A percentile compares a stretch with the other conserved stretches of the same genome.
phyloP scores from a whole-genome alignment of 2,888 invertebrate genomes.

The Elegia similella region DNA sequence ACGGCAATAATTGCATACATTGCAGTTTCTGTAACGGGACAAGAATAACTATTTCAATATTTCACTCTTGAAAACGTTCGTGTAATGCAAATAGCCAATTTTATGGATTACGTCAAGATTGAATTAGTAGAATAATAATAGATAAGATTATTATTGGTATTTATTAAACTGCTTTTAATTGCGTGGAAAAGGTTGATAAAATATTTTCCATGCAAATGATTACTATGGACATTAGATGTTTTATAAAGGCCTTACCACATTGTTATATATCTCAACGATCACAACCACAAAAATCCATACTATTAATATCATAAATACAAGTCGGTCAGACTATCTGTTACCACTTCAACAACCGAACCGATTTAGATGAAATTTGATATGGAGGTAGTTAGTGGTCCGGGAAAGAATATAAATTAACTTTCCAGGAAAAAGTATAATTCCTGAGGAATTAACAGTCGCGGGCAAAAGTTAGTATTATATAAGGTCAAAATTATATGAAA shows the following conservation, averaged over 20 bases:
- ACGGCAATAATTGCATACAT: slow-evolving; percentile 57
- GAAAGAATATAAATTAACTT: no score
- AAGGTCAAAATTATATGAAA: no score
- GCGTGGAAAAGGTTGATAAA: background rate
- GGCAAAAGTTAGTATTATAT: no score
- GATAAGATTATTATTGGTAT: background rate
- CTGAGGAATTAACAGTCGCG: no score
- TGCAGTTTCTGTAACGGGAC: slow-evolving; percentile 21
- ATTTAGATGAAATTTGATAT: no score
- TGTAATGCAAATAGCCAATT: background rate
- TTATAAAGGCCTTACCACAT: background rate
- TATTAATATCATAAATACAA: no score
- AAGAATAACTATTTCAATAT: slow-evolving; percentile 29
- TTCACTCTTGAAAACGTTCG: background rate
- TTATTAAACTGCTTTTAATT: background rate
- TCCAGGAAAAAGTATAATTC: no score
- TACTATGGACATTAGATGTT: background rate
- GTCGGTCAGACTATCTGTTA: no score
- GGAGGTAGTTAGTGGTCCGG: no score
- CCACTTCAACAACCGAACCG: no score
- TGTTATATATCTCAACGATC: no score
- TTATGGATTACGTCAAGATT: background rate
- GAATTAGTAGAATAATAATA: background rate
- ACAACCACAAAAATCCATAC: no score
- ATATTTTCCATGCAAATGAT: background rate